Evolutionary conservation across 2,797 vertebrate genomes (phyloP), one percentile per base, ranked within the genome.

Genomic region (Buphagus erythrorhynchus): DNA sequence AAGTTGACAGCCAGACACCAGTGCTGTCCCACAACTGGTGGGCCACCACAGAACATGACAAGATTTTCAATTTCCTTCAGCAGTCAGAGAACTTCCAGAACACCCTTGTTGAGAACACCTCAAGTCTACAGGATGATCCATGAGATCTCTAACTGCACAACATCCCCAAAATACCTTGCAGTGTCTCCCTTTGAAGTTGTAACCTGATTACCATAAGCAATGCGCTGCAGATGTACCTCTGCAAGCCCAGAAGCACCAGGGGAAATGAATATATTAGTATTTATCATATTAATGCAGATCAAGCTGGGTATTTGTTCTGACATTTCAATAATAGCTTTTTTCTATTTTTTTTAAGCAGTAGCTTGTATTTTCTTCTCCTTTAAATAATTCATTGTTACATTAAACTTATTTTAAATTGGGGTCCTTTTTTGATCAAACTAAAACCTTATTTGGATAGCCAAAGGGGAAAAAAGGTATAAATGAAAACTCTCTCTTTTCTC

Each of bases 261-360:
- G 83, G 88, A 92, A 96, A 95, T 93, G 88, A 96, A 95, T 94
- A 95, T 93, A 94, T 96, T 92, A 93, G 89, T 94, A 93, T 95
- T 96, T 96, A 95, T 92, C 94, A 93, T 87, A 92, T 94, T 95
- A 95, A 97, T 83, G 86, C 88, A 95, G 94, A 95, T 95, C 88
- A 96, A 96, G 87, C 85, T 57, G 66, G 62, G 88, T 95, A 89
- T 96, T 95, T 94, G 82, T 94, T 95, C 88, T 96, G 96, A 96
- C 96, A 96, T 95, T 96, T 97, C 91, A 95, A 95, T 94, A 96
- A 97, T 91, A 95, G 85, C 73, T 79, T 95, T 95, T 92, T 90
- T 57, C 87, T 87, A 22, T 16, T 57, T 54, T 61, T 94, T 94
- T 88, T 55, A 93, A 88, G 73, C 62, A 91, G 89, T 69, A 90